Evolutionary conservation across 2,888 invertebrate species (phyloP), one percentile per base, ranked within the genome.

Genomic region (Heliconius aoede): DNA sequence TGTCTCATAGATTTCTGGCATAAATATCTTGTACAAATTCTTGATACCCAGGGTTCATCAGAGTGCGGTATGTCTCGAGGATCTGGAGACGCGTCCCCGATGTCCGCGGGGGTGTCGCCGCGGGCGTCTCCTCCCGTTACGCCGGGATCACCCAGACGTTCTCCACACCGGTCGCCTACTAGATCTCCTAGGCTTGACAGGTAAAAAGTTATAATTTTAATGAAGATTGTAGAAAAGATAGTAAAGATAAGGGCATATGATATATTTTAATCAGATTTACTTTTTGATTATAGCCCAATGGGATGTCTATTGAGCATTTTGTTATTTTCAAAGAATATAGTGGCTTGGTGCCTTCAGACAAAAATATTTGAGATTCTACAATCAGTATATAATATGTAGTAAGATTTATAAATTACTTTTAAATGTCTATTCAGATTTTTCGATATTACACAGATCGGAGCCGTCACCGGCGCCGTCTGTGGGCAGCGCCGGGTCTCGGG

Each of bases 61-160:
- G 94, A 94, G 80, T 94, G 94, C 72, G 91, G 91, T 28, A 90
- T 93, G 92, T 94, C 93, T 0, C 91, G 93, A 0, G 93, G 94
- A 0, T 94, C 94, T 0, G 93, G 88, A 0, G 94, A 94, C 64
- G 93, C 89, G 26, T 94, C 94, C 0, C 94, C 94, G 0, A 91
- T 90, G 80, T 94, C 94, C 0, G 85, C 87, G 4, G 91, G 86
- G 0, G 86, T 84, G 9, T 93, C 93, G 0, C 93, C 93, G 1
- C 89, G 91, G 28, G 90, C 88, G 2, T 92, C 94, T 0, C 90
- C 93, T 0, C 92, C 93, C 0, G 91, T 90, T 61, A 90, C 93
- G 0, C 93, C 93, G 0, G 93, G 92, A 32, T 93, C 93, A 2
- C 94, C 94, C 2, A 87, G 92, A 4, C 89, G 92, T 8, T 93